Evolutionary conservation across 2,888 invertebrate genomes (phyloP).

Genomic region (Oscheius sp.): DNA sequence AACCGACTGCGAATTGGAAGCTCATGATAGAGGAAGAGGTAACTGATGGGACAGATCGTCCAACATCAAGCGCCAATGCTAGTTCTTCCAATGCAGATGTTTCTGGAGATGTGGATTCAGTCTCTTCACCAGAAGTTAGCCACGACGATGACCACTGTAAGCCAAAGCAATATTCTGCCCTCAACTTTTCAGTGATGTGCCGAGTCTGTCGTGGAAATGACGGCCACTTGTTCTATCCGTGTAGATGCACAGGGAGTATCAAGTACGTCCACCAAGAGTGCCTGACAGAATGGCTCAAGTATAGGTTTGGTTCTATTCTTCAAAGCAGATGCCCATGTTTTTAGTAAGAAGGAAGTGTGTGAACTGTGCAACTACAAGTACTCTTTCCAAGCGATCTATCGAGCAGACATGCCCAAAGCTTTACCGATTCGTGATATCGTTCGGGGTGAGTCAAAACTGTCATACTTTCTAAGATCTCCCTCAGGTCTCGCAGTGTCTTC

Average conservation of each 20-base stretch:
- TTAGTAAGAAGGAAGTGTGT: constrained; percentile 87
- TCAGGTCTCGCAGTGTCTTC: constrained; percentile 75
- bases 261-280: constrained; percentile 94
- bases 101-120: not conserved
- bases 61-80: constrained; percentile 2
- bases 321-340: constrained; percentile 13
- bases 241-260: constrained; percentile 98
- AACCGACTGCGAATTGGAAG: not conserved
- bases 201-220: constrained; percentile 98
- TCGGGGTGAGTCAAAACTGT: constrained; percentile 79
- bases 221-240: constrained; percentile 94
- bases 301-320: constrained; percentile 74
- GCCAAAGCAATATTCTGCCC: not conserved
- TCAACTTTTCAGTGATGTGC: constrained; percentile 84
- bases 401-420: constrained; percentile 99
- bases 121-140: not conserved
- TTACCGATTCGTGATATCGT: constrained; percentile 92
- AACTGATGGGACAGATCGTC: not conserved
- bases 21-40: constrained; percentile 2
- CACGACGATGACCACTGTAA: constrained; percentile 17
- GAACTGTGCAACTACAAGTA: constrained; percentile 88
- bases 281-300: constrained; percentile 97
- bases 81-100: no score
- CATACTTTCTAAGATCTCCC: not conserved
- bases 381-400: constrained; percentile 97